phyloP scores from a whole-genome alignment of 2,113 vertebrate genomes.

The Acanthisitta chloris region DNA sequence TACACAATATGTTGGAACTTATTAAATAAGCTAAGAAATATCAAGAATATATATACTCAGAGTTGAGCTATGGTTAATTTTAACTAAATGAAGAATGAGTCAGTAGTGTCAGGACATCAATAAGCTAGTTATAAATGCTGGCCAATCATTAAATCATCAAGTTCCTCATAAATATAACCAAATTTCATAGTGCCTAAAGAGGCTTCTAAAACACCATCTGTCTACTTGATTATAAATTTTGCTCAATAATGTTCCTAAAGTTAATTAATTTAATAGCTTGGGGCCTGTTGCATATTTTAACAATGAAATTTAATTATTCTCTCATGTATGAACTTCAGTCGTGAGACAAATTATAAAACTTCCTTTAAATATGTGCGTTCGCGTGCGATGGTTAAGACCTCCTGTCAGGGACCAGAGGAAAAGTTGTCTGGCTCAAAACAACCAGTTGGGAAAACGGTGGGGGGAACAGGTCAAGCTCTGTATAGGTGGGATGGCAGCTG shows the following conservation, averaged over 20 bases:
- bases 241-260: not conserved
- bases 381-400: not conserved
- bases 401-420: too few species aligned
- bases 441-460: too few species aligned
- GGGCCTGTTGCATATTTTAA: not conserved
- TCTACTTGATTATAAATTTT: not conserved
- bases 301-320: constrained; percentile 6
- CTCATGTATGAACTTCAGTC: not conserved
- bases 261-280: constrained; percentile 6
- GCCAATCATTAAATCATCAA: not conserved
- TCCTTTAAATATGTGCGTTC: not conserved
- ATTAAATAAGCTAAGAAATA: not conserved
- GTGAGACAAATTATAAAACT: not conserved
- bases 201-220: not conserved
- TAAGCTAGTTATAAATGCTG: not conserved
- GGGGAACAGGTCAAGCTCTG: too few species aligned
- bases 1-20: not conserved
- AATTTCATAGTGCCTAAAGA: not conserved
- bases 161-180: not conserved
- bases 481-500: too few species aligned
- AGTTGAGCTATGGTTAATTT: not conserved
- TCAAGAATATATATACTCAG: not conserved
- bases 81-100: not conserved
- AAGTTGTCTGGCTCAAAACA: too few species aligned
- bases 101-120: not conserved